Percentiles rank a stretch among this genome's conserved stretches.
Conservation (phyloP, 2,888 invertebrate species). For the Cheilosia urbana region DNA sequence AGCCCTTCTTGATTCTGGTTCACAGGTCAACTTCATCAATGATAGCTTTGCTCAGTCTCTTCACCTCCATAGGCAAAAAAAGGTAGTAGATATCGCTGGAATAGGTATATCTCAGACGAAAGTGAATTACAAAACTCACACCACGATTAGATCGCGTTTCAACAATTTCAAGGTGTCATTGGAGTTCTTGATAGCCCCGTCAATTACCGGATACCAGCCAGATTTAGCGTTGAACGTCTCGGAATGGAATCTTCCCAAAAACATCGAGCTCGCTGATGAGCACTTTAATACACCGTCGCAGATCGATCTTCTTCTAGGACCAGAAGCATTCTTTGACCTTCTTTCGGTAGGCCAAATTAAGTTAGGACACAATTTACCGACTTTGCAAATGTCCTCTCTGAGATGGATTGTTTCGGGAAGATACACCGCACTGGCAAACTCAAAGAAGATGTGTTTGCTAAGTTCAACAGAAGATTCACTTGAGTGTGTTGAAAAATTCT, state of each 20-base stretch:
- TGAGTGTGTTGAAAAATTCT: no score
- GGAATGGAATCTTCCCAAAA: neutral
- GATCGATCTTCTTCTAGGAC: no score
- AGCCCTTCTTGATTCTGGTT: neutral
- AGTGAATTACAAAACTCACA: neutral
- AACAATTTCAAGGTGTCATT: neutral
- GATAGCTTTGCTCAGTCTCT: neutral
- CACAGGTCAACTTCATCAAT: neutral
- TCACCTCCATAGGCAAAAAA: neutral
- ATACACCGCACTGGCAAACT: no score
- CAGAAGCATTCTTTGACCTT: no score
- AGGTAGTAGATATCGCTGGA: neutral
- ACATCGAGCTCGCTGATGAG: neutral
- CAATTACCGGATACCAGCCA: conserved; percentile 13
- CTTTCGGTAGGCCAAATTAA: no score
- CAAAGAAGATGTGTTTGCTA: no score
- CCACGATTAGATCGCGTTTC: neutral
- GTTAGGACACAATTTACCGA: no score
- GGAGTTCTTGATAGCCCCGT: neutral
- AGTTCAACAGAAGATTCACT: no score
- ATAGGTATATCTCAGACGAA: neutral
- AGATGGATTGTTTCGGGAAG: no score
- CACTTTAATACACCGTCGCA: neutral
- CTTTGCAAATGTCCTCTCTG: no score
- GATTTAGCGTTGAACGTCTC: neutral